Evolutionary conservation across 2,113 vertebrate genomes (phyloP).

Genomic region (Zosterops japonicus): DNA sequence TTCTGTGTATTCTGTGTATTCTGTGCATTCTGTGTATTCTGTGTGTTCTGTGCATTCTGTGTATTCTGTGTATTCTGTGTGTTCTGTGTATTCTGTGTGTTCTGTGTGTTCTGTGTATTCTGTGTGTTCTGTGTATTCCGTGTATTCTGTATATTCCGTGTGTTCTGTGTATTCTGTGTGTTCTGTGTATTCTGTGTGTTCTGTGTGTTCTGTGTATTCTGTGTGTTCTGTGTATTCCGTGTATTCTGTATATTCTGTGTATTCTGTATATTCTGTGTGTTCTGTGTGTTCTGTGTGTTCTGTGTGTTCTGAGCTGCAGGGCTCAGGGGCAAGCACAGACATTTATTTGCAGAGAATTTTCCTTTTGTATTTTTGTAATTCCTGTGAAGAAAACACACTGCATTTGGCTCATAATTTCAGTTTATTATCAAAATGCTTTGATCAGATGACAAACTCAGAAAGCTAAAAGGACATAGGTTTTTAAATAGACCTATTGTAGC

Average conservation of each 20-base stretch:
- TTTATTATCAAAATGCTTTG: constrained; percentile 78
- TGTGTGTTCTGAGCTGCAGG: neutral
- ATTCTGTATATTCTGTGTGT: too few species aligned
- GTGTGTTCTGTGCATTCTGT: neutral
- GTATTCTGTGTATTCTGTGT: too few species aligned
- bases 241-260: neutral
- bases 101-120: too few species aligned
- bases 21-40: too few species aligned
- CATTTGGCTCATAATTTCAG: constrained; percentile 43
- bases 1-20: too few species aligned
- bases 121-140: too few species aligned
- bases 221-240: too few species aligned
- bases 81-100: neutral
- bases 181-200: too few species aligned
- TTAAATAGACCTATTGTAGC: constrained; percentile 44
- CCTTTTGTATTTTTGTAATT: neutral
- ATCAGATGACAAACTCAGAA: constrained; percentile 63
- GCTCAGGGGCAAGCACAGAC: rapidly evolving
- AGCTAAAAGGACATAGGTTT: constrained; percentile 48
- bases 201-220: too few species aligned
- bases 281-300: too few species aligned
- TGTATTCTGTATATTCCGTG: too few species aligned
- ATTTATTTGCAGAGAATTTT: neutral
- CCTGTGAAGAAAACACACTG: neutral
- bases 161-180: too few species aligned